Base-by-base conservation (phyloP, 2,113 vertebrate genomes). In the Mormoops blainvillei region DNA sequence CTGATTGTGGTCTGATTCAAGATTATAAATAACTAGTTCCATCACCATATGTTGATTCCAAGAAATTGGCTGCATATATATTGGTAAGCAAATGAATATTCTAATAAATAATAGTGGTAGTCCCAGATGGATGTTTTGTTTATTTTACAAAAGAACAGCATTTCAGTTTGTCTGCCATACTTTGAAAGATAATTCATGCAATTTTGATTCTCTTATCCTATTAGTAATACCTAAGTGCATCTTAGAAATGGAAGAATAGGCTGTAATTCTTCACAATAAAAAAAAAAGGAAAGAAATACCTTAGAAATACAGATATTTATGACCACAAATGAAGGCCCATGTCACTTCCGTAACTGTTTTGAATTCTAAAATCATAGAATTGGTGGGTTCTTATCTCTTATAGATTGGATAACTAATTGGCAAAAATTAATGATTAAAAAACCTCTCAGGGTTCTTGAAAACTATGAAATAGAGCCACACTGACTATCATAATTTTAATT, bases 1-100 rank as follows among this genome's bases (percentile, higher is more conserved):
- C n/a, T 95, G n/a, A 83, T 22, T 74, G 73, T 87, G 54, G 71
- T 68, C 61, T 93, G 88, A 74, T n/a, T 85, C 52, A 70, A 65
- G 85, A 96, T 86, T 86, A 86, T 87, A 89, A 88, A 94, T 91
- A 96, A 80, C 43, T 38, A 83, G 68, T 84, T 94, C 87, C 8
- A 73, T 61, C 36, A 89, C 90, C 77, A 41, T 91, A 94, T 84
- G 91, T 58, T 93, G 38, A 82, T 67, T 73, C 38, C 73, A 71
- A 56, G 78, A 89, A 96, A 80, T 56, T 86, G 95, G 81, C 50
- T 96, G 20, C 56, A 36, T 78, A 12, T 45, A 36, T 76, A 36
- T 28, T 68, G 36, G 50, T 94, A 84, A 94, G 77, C 73, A 97
- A 95, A 95, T 7, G 13, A 36, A 88, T 73, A 82, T 58, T 67